These are phyloP conservation scores for Fratercula arctica DNA, from an alignment of 2,797 vertebrate species.

Conservation along the genomic window DNA sequence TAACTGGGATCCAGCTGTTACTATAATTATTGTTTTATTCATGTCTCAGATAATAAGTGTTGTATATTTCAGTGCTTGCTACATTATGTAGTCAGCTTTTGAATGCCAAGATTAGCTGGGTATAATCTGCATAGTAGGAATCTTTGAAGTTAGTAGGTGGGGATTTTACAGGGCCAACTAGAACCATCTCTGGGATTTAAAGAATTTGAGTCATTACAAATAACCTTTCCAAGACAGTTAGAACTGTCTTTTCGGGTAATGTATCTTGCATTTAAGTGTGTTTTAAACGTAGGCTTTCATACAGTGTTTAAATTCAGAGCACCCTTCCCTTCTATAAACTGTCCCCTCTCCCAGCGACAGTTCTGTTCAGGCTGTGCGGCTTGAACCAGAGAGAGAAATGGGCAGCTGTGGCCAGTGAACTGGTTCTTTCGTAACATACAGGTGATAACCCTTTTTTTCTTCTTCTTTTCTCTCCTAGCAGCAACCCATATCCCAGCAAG, in stretches of 20 bases:
- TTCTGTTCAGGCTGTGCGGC: not conserved
- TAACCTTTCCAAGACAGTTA: not conserved
- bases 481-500: constrained; percentile 70
- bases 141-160: not conserved
- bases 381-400: fast-evolving
- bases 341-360: fast-evolving
- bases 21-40: not conserved
- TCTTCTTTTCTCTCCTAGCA: constrained; percentile 36
- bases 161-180: not conserved
- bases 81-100: not conserved
- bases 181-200: not conserved
- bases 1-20: not conserved
- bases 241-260: not conserved
- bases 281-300: not conserved
- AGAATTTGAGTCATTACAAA: not conserved
- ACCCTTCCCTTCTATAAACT: not conserved
- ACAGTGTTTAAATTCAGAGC: not conserved
- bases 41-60: not conserved
- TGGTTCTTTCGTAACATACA: fast-evolving
- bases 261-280: not conserved
- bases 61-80: not conserved
- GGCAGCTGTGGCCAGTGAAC: not conserved
- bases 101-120: not conserved
- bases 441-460: not conserved
- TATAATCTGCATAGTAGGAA: not conserved